Evolutionary conservation across 2,113 vertebrate species (phyloP), one percentile per base, ranked within the genome.

Genomic region (Leptocoma aspasia): DNA sequence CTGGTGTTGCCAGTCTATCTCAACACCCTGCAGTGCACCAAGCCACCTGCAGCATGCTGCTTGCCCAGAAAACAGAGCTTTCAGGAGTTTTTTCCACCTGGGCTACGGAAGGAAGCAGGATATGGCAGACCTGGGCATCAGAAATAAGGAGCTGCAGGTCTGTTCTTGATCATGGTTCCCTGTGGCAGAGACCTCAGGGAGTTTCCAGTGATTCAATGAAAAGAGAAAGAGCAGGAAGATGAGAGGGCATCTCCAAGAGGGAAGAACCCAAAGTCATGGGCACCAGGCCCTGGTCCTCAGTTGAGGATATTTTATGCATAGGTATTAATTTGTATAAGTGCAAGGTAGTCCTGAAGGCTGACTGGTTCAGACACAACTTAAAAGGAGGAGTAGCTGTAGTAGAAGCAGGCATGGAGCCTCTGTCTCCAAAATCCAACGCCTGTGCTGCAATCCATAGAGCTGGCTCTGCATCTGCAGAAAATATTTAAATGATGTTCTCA

Each of bases 31-130:
- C 56, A 82, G 65, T 3, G 4, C 28, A 53, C 6, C 13, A 8
- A 84, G 31, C 22, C 2, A 1, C 39, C 57, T 82, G 27, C 57
- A 47, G 26, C 0, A 0, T 30, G n/a, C 53, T 72, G 30, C 60
- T 87, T 66, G 26, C 47, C 81, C 23, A 87, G 66, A 23, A 77
- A 89, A 30, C 56, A 30, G 41, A 73, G 18, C 23, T 81, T 26
- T 35, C 56, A 70, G 50, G 63, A 39, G 8, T 19, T 47, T 70
- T 44, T 10, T 73, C 13, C n/a, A 61, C 31, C 41, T 78, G 31
- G 45, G 22, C 56, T 82, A 37, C 5, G 1, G 63, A 21, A 56
- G 7, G 15, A 56, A 81, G 60, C 24, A 49, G 59, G 27, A 12
- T 22, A 23, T 15, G 13, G 64, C 45, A 82, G 59, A 82, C 10